These are phyloP conservation scores for Bombus superbus DNA, from an alignment of 1,140 invertebrate species.

Conservation along the genomic window DNA sequence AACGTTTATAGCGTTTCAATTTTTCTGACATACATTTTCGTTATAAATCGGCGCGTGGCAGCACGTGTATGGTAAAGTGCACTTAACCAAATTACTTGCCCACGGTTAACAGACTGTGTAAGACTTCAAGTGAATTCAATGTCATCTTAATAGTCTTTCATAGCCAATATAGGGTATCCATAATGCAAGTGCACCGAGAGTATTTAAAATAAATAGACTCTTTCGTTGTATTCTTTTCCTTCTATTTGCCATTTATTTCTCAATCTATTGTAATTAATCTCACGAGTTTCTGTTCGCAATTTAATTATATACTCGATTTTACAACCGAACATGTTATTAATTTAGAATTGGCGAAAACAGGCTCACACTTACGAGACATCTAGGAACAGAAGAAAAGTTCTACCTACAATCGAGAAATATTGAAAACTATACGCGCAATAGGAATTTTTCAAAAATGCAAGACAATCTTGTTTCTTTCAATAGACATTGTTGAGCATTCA, in stretches of 20 bases:
- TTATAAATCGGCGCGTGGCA: slow-evolving; percentile 32
- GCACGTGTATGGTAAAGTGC: slow-evolving; percentile 44
- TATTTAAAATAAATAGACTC: neutral
- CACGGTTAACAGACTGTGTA: slow-evolving; percentile 30
- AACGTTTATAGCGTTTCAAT: neutral
- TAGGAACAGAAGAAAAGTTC: no score
- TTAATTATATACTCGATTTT: no score
- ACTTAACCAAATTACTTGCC: slow-evolving; percentile 52
- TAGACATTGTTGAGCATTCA: neutral
- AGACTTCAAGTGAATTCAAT: slow-evolving; percentile 32
- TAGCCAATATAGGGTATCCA: neutral
- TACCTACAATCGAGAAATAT: neutral
- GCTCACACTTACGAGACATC: no score
- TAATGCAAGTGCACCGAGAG: neutral
- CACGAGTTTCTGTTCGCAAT: no score
- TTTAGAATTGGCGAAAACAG: no score
- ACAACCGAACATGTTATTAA: neutral
- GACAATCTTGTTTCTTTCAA: no score
- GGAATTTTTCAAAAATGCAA: no score
- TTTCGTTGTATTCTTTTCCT: no score
- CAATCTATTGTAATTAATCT: neutral
- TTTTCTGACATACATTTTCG: slow-evolving; percentile 9
- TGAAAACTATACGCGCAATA: neutral
- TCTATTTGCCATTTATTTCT: neutral
- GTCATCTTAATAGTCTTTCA: slow-evolving; percentile 5